A percentile compares a stretch with the other conserved stretches of the same genome.
These are phyloP conservation scores for Lydus trimaculatus DNA, from an alignment of 2,888 invertebrate species.

Conservation along the genomic window DNA sequence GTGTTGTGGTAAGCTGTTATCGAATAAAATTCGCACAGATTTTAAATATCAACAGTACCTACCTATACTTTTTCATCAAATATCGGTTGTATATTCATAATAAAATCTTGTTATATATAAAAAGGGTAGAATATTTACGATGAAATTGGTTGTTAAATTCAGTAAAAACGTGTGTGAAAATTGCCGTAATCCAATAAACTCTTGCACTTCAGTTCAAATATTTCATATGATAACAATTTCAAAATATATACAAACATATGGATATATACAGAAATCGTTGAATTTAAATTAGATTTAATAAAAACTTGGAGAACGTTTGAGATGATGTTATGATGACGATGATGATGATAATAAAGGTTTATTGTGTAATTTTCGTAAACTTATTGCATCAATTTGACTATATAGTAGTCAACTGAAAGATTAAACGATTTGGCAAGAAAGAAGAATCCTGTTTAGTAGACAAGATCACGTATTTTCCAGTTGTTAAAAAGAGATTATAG, in stretches of 20 bases:
- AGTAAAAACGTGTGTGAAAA: conserved; percentile 13
- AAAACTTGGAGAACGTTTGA: background rate
- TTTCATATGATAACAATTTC: background rate
- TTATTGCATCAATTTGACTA: background rate
- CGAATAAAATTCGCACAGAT: background rate
- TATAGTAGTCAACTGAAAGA: background rate
- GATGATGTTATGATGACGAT: background rate
- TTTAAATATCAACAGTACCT: background rate
- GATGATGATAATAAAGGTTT: background rate
- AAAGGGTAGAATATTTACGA: conserved; percentile 1
- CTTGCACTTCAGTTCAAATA: background rate
- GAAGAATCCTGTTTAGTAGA: conserved; percentile 11
- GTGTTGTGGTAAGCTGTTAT: background rate
- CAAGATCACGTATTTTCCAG: conserved; percentile 18
- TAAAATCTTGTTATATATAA: background rate
- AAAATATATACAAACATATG: background rate
- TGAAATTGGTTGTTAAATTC: conserved; percentile 20
- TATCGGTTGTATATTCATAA: background rate
- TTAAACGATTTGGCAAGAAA: conserved; percentile 20
- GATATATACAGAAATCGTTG: too few relatives aligned
- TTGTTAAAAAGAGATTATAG: conserved; percentile 16
- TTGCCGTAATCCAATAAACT: conserved; percentile 18
- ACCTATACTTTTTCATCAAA: background rate
- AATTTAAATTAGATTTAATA: background rate
- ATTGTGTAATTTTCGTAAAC: background rate